phyloP scores from a whole-genome alignment of 2,797 vertebrate species.

The Trichosurus vulpecula region DNA sequence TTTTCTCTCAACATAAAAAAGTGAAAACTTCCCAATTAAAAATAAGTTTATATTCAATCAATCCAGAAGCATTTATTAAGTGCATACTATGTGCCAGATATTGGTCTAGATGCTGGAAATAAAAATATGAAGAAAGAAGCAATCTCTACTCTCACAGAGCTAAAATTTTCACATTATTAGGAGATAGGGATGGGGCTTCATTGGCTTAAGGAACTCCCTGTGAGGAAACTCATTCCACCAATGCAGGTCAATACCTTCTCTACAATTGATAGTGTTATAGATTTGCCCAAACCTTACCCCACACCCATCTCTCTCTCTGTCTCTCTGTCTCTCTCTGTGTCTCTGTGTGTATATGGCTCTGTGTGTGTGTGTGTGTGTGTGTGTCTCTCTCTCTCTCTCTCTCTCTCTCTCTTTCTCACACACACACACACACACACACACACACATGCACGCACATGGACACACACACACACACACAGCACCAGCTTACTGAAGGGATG shows the following conservation, averaged over 20 bases:
- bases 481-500: background rate
- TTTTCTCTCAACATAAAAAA: slow-evolving; percentile 33
- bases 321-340: too few relatives aligned
- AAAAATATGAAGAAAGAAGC: background rate
- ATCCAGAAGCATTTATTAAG: background rate
- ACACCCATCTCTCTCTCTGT: background rate
- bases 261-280: background rate
- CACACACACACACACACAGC: background rate
- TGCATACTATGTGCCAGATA: background rate
- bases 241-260: background rate
- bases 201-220: background rate
- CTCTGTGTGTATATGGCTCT: too few relatives aligned
- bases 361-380: too few relatives aligned
- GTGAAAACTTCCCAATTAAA: background rate
- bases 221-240: background rate
- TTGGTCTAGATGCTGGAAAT: background rate
- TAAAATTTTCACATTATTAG: background rate
- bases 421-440: background rate
- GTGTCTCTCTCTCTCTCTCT: too few relatives aligned
- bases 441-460: background rate
- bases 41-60: slow-evolving; percentile 23
- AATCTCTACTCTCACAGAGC: background rate
- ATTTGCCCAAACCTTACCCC: background rate
- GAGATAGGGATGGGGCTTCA: background rate
- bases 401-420: too few relatives aligned